phyloP scores from a whole-genome alignment of 1,140 invertebrate genomes.

The Lepidostoma basale region DNA sequence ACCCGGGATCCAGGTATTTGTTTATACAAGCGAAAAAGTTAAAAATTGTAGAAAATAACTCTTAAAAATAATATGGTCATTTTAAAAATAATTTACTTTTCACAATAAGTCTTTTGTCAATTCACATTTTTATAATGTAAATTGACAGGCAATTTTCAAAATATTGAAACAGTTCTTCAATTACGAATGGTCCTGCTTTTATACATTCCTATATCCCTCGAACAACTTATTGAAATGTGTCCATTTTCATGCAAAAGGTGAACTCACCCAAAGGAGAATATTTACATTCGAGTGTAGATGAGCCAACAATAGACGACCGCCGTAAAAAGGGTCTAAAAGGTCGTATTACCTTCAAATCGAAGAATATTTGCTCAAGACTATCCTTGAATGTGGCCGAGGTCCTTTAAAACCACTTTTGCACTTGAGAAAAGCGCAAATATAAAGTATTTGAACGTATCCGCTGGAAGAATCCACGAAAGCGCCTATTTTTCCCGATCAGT shows the following conservation, averaged over 20 bases:
- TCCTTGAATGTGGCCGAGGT: not conserved
- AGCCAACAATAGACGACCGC: conserved; percentile 7
- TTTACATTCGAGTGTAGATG: not conserved
- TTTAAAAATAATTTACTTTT: not conserved
- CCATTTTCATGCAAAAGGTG: not conserved
- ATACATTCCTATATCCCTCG: not conserved
- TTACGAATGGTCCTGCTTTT: not conserved
- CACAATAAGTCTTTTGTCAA: not conserved
- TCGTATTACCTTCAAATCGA: not conserved
- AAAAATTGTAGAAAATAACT: too few species aligned
- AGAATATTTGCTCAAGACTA: conserved; percentile 13
- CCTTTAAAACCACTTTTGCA: conserved; percentile 15
- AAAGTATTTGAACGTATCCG: not conserved
- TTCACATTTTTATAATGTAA: not conserved
- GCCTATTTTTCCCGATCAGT: not conserved
- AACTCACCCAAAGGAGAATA: not conserved
- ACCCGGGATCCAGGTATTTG: too few species aligned
- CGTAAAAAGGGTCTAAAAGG: conserved; percentile 7
- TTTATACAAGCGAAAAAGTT: too few species aligned
- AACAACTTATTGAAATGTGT: not conserved
- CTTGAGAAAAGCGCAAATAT: conserved; percentile 10
- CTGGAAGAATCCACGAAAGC: not conserved
- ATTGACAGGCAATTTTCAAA: not conserved
- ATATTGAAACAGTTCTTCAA: not conserved
- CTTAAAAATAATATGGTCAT: not conserved